Conservation (phyloP, 2,888 invertebrate genomes). For the Dexiosoma caninum region DNA sequence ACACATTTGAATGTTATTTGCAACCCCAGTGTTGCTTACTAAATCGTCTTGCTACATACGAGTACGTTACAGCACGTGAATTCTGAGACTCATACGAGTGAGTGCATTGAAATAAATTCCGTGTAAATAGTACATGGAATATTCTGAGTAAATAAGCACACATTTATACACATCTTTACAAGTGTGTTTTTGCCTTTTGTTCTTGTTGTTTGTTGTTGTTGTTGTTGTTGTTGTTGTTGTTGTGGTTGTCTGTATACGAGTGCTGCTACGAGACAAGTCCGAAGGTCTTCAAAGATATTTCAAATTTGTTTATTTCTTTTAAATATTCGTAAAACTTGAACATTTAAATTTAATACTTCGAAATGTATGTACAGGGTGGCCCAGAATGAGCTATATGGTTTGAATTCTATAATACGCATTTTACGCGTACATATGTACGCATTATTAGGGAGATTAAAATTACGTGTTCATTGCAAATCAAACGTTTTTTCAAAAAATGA, state of each 20-base stretch:
- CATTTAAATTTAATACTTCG: no score
- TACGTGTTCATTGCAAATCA: no score
- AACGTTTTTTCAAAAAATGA: no score
- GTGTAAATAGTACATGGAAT: no score
- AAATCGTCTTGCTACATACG: constrained; percentile 19
- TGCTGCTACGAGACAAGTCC: constrained; percentile 1
- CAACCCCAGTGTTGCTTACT: constrained; percentile 9
- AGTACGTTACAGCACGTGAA: constrained; percentile 45
- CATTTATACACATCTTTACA: neutral
- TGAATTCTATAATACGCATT: no score
- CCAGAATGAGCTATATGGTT: no score
- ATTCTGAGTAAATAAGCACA: neutral
- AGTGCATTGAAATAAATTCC: neutral
- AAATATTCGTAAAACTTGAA: no score
- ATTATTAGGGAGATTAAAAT: no score
- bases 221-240: no score
- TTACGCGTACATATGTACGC: no score
- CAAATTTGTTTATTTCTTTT: neutral
- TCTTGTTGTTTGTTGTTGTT: neutral
- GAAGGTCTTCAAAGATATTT: constrained; percentile 22
- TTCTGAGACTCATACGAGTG: neutral
- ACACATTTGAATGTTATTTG: neutral
- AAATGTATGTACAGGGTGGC: no score
- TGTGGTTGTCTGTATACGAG: neutral
- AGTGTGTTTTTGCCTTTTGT: neutral